Percentiles rank a stretch among this genome's conserved stretches.
These are phyloP conservation scores for Charaxes varanes DNA, from an alignment of 1,140 invertebrate species.

Conservation along the genomic window DNA sequence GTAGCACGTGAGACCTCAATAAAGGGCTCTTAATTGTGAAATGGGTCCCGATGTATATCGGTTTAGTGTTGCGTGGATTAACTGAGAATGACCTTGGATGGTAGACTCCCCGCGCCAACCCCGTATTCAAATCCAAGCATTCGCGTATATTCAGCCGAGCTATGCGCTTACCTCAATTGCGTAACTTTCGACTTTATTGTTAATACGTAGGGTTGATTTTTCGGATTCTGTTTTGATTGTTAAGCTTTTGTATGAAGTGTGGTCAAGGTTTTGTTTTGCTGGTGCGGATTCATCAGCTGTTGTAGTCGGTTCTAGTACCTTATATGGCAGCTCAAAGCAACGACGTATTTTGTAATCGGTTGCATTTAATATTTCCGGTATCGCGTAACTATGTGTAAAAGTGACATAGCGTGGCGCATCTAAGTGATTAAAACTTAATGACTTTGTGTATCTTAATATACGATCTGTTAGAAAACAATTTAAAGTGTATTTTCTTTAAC, in stretches of 20 bases:
- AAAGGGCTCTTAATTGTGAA: constrained; percentile 47
- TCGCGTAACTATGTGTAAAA: constrained; percentile 1
- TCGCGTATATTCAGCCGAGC: constrained; percentile 40
- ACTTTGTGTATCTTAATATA: neutral
- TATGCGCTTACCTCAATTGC: constrained; percentile 35
- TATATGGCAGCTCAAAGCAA: constrained; percentile 34
- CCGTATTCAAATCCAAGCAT: constrained; percentile 61
- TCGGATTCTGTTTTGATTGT: constrained; percentile 7
- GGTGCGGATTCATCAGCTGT: constrained; percentile 65
- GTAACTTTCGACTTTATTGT: constrained; percentile 28
- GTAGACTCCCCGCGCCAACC: constrained; percentile 28
- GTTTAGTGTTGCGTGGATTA: constrained; percentile 53
- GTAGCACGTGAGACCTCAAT: constrained; percentile 40
- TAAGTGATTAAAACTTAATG: neutral
- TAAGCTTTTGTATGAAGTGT: constrained; percentile 26
- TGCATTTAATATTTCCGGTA: constrained; percentile 3
- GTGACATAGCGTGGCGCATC: no score
- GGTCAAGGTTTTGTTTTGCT: constrained; percentile 49
- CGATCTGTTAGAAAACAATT: neutral
- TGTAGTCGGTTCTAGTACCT: constrained; percentile 49
- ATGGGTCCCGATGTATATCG: constrained; percentile 43
- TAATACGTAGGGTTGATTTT: constrained; percentile 26
- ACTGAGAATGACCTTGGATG: constrained; percentile 57
- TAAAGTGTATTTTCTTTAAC: no score
- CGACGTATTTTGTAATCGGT: constrained; percentile 35